A percentile compares a stretch with the other conserved stretches of the same genome.
phyloP scores from a whole-genome alignment of 2,888 invertebrate genomes.

The Ceratothoa steindachneri region DNA sequence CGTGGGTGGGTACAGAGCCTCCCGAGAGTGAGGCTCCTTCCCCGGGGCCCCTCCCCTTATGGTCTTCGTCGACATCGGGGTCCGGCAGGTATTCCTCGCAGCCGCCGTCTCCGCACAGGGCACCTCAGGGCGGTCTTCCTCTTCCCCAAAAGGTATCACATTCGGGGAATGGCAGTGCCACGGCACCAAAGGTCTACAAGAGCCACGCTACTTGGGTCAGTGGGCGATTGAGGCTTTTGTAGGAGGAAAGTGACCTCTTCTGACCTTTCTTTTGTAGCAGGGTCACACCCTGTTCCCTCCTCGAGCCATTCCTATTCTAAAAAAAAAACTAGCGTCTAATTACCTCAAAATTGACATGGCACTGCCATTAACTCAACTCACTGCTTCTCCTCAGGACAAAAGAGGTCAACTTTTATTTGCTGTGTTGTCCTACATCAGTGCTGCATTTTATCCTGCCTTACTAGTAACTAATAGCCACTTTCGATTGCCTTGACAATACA shows the following conservation, averaged over 20 bases:
- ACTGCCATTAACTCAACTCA: too few relatives aligned
- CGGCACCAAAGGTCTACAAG: slow-evolving; percentile 41
- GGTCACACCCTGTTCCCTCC: too few relatives aligned
- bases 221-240: slow-evolving; percentile 15
- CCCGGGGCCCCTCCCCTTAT: slow-evolving; percentile 20
- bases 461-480: too few relatives aligned
- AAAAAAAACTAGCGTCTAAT: too few relatives aligned
- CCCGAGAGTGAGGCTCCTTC: slow-evolving; percentile 20
- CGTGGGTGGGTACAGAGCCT: slow-evolving; percentile 42
- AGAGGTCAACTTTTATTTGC: too few relatives aligned
- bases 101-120: slow-evolving; percentile 22
- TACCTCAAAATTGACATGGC: too few relatives aligned
- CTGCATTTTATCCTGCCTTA: too few relatives aligned
- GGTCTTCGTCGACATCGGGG: slow-evolving; percentile 18
- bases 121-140: background rate
- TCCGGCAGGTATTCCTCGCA: slow-evolving; percentile 21
- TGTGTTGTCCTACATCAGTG: too few relatives aligned
- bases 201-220: slow-evolving; percentile 47
- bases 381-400: too few relatives aligned
- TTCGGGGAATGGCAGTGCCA: slow-evolving; percentile 15
- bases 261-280: too few relatives aligned
- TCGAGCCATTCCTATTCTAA: too few relatives aligned
- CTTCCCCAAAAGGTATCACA: slow-evolving; percentile 21
- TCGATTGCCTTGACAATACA: too few relatives aligned
- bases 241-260: background rate